Conservation (phyloP, 2,797 vertebrate species). For the Arvicola amphibius region DNA sequence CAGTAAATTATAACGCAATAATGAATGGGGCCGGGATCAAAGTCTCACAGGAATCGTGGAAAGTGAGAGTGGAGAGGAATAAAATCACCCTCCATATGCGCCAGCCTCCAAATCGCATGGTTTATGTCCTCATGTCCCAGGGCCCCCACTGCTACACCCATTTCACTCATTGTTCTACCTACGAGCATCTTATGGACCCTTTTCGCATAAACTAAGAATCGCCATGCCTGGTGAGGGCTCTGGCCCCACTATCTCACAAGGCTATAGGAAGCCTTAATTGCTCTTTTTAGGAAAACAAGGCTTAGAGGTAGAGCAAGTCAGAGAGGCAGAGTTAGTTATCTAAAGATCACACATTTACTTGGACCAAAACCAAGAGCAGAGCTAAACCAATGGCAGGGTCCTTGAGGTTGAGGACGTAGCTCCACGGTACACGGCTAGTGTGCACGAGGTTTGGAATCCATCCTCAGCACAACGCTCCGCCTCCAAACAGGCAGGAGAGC, state of each 20-base stretch:
- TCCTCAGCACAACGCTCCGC: background rate
- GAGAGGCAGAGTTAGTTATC: conserved; percentile 31
- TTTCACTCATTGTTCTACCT: background rate
- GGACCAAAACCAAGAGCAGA: background rate
- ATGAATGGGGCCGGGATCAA: background rate
- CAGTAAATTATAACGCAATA: conserved; percentile 33
- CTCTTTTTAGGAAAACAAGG: conserved; percentile 7
- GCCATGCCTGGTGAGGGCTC: background rate
- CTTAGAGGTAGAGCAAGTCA: background rate
- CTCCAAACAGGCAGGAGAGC: background rate
- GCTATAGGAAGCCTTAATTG: background rate
- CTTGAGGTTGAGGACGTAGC: background rate
- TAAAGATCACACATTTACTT: conserved; percentile 24
- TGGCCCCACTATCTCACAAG: background rate
- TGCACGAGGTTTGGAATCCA: background rate
- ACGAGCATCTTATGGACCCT: background rate
- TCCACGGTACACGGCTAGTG: background rate
- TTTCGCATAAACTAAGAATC: background rate
- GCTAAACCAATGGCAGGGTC: background rate
- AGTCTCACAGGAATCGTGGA: conserved; percentile 28
- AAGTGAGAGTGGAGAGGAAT: background rate
- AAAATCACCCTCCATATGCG: background rate
- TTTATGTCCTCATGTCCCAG: conserved; percentile 17
- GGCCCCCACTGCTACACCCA: background rate
- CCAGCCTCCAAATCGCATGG: background rate